A percentile compares a stretch with the other conserved stretches of the same genome.
These are phyloP conservation scores for Cephonodes hylas DNA, from an alignment of 2,888 invertebrate species.

Conservation along the genomic window DNA sequence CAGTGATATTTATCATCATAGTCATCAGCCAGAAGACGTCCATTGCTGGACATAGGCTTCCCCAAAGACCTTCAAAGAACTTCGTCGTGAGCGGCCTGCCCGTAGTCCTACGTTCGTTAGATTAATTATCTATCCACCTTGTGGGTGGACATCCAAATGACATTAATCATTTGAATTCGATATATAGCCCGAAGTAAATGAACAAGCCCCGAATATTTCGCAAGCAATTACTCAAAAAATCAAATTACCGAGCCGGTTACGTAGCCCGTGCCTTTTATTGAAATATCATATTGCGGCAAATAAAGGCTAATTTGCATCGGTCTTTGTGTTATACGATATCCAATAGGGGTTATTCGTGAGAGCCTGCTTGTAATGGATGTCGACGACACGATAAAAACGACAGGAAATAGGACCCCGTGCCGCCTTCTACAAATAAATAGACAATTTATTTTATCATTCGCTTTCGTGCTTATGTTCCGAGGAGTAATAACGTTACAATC, in stretches of 20 bases:
- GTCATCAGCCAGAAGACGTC: too few species aligned
- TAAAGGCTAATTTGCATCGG: slow-evolving; percentile 7
- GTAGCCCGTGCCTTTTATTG: neutral
- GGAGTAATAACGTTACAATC: neutral
- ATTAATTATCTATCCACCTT: too few species aligned
- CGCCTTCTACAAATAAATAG: slow-evolving; percentile 33
- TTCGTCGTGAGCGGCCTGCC: too few species aligned
- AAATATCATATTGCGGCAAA: neutral
- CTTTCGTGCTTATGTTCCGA: neutral
- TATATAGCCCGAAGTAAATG: too few species aligned
- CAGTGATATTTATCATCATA: too few species aligned
- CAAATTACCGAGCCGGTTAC: neutral
- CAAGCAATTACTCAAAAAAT: neutral
- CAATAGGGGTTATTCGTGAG: slow-evolving; percentile 34
- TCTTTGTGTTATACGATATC: slow-evolving; percentile 7
- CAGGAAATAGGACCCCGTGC: slow-evolving; percentile 37
- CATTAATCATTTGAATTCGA: too few species aligned
- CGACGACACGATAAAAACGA: slow-evolving; percentile 34
- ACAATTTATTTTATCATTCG: slow-evolving; percentile 21
- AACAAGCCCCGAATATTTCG: neutral
- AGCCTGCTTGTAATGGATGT: slow-evolving; percentile 32
- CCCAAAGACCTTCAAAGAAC: too few species aligned
- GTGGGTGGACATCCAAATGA: too few species aligned
- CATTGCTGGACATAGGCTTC: too few species aligned
- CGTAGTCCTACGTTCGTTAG: too few species aligned